phyloP scores from a whole-genome alignment of 2,797 vertebrate species.

The Aldrovandia affinis region DNA sequence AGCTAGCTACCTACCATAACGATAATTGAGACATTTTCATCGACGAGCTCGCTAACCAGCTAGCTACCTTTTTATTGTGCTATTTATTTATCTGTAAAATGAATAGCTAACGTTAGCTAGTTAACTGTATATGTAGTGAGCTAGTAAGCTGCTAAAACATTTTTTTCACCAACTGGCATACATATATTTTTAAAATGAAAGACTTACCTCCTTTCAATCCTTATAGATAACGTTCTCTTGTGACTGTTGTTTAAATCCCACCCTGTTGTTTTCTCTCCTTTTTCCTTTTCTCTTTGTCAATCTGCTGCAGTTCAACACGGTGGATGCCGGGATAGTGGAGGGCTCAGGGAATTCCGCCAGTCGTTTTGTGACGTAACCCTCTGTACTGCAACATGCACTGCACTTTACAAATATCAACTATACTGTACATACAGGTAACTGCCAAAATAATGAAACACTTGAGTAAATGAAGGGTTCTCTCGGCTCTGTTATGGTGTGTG shows the following conservation, averaged over 20 bases:
- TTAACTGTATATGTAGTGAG: background rate
- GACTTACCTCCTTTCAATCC: constrained; percentile 14
- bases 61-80: constrained; percentile 3
- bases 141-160: background rate
- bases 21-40: background rate
- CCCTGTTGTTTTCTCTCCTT: constrained; percentile 62
- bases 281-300: constrained; percentile 67
- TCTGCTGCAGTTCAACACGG: constrained; percentile 66
- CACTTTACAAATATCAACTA: no score
- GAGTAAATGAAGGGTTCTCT: no score
- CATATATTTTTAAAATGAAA: background rate
- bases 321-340: constrained; percentile 72
- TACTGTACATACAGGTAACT: no score
- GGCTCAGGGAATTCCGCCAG: constrained; percentile 45
- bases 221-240: background rate
- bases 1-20: background rate
- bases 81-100: background rate
- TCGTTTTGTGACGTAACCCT: constrained; percentile 60
- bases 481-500: no score
- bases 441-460: no score
- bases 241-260: constrained; percentile 53
- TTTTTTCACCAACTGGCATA: background rate
- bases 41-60: background rate
- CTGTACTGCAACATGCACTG: constrained; percentile 5
- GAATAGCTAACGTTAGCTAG: background rate